These are phyloP conservation scores for Sicus ferrugineus DNA, from an alignment of 2,888 invertebrate species.

Conservation along the genomic window DNA sequence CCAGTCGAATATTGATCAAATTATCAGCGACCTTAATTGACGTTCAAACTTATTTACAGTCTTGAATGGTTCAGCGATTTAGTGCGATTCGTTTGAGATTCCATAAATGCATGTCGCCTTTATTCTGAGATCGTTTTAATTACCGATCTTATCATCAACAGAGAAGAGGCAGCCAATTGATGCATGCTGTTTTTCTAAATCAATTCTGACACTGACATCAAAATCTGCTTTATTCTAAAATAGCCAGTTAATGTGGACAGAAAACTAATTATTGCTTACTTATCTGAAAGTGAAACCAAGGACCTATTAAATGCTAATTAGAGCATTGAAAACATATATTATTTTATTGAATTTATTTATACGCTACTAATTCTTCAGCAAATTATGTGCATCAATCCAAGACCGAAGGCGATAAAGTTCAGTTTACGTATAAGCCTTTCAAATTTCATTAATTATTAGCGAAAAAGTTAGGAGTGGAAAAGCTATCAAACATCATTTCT, in stretches of 20 bases:
- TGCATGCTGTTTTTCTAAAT: not conserved
- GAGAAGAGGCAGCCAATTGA: constrained; percentile 1
- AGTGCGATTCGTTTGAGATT: not conserved
- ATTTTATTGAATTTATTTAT: not conserved
- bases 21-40: constrained; percentile 17
- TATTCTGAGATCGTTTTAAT: constrained; percentile 21
- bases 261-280: not conserved
- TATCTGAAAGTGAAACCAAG: not conserved
- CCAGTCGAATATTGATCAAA: not conserved
- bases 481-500: no score
- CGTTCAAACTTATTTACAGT: constrained; percentile 10
- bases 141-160: not conserved
- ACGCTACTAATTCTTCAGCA: not conserved
- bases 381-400: no score
- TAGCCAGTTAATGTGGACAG: not conserved
- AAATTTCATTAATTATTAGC: no score
- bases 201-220: constrained; percentile 25
- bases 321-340: not conserved
- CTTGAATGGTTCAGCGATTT: not conserved
- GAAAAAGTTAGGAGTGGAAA: no score
- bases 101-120: not conserved
- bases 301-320: not conserved
- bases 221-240: not conserved
- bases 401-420: no score
- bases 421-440: no score